phyloP scores from a whole-genome alignment of 2,113 vertebrate species.

The Serilophus lunatus region DNA sequence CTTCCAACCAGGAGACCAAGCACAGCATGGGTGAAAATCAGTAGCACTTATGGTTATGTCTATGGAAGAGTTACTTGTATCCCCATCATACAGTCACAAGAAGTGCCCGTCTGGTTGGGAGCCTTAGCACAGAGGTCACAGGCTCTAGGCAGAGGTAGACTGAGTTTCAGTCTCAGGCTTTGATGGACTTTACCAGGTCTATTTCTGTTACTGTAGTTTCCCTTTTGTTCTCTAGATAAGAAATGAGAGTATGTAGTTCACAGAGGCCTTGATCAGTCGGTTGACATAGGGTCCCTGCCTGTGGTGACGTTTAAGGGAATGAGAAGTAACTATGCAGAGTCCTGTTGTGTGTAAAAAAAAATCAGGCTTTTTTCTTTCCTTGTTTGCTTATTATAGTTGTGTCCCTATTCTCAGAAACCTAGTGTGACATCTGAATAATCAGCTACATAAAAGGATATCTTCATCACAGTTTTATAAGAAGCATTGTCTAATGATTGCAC shows the following conservation, averaged over 20 bases:
- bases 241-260: constrained; percentile 10
- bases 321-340: not conserved
- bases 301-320: constrained; percentile 18
- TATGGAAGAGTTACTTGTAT: not conserved
- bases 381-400: constrained; percentile 14
- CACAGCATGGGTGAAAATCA: not conserved
- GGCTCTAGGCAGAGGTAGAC: not conserved
- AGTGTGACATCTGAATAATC: not conserved
- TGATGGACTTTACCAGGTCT: constrained; percentile 9
- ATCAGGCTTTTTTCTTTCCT: not conserved
- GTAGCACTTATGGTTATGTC: not conserved
- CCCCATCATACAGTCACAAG: not conserved
- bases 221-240: constrained; percentile 21
- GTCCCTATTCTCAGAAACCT: not conserved
- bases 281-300: constrained; percentile 8
- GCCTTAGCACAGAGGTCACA: not conserved
- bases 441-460: not conserved
- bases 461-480: not conserved
- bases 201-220: constrained; percentile 14
- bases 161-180: not conserved
- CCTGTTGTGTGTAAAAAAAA: not conserved
- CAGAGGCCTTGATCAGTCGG: not conserved
- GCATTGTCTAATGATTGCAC: not conserved
- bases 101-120: not conserved
- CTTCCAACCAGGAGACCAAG: not conserved